These are phyloP conservation scores for Malacoraja senta DNA, from an alignment of 2,797 vertebrate genomes.

Conservation along the genomic window DNA sequence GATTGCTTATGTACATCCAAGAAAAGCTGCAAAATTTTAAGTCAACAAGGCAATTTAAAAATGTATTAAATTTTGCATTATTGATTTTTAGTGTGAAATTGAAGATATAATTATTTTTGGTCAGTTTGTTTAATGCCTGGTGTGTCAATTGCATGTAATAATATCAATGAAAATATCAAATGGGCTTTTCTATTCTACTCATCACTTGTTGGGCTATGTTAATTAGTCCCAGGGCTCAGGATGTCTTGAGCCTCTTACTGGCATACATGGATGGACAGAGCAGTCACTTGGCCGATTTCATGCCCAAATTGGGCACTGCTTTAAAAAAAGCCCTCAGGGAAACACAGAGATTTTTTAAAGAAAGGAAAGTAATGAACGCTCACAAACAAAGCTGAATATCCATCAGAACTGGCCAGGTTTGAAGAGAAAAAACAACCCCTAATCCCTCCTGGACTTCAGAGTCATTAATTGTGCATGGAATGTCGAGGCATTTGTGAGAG, in stretches of 20 bases:
- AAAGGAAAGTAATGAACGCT: neutral
- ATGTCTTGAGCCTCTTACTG: neutral
- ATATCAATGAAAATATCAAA: no score
- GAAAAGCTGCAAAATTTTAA: no score
- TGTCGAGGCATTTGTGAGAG: neutral
- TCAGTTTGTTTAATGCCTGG: no score
- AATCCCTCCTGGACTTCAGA: conserved; percentile 2
- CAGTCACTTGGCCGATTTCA: neutral
- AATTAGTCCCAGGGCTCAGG: neutral
- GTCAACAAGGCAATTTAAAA: no score
- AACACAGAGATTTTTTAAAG: neutral
- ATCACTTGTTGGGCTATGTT: no score
- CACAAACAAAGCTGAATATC: neutral
- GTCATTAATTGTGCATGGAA: neutral
- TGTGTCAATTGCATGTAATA: no score
- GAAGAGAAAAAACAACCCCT: neutral
- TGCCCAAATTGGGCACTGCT: neutral
- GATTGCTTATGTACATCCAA: no score
- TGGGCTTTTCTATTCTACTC: no score
- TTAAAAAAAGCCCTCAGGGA: neutral
- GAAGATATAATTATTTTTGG: no score
- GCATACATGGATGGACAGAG: neutral
- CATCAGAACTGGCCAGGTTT: neutral
- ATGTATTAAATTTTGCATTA: no score
- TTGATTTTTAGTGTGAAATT: no score